A percentile compares a stretch with the other conserved stretches of the same genome.
phyloP scores from a whole-genome alignment of 2,888 invertebrate genomes.

The Anoplius nigerrimus region DNA sequence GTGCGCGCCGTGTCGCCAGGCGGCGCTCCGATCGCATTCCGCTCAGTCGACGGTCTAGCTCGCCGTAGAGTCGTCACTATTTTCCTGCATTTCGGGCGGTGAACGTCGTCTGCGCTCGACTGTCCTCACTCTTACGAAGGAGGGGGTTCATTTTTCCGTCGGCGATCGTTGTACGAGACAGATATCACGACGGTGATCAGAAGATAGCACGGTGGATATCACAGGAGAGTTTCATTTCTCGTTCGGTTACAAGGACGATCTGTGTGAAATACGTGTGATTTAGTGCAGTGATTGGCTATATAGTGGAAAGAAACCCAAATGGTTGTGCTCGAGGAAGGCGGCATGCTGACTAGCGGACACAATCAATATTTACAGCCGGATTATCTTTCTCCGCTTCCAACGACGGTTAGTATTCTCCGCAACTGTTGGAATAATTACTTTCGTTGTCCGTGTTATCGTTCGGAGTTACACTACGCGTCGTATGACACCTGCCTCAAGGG shows the following conservation, averaged over 20 bases:
- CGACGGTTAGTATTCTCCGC: constrained; percentile 88
- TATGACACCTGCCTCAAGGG: too few relatives aligned
- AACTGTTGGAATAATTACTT: not conserved
- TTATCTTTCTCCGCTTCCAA: constrained; percentile 94
- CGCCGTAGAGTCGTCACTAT: constrained; percentile 61
- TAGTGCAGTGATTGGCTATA: constrained; percentile 50
- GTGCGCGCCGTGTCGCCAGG: constrained; percentile 41
- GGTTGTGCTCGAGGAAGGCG: constrained; percentile 94
- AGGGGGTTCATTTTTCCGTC: not conserved
- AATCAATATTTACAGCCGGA: constrained; percentile 98
- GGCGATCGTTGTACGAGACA: not conserved
- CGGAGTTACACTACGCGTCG: not conserved
- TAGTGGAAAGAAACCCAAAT: constrained; percentile 76
- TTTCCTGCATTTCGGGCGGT: constrained; percentile 65
- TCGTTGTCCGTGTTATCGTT: not conserved
- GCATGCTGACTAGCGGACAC: constrained; percentile 91
- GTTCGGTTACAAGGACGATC: not conserved
- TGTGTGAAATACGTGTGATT: constrained; percentile 26
- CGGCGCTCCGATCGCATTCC: constrained; percentile 54
- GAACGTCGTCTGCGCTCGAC: constrained; percentile 50
- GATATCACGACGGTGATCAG: not conserved
- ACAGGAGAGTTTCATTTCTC: not conserved
- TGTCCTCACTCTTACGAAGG: constrained; percentile 20
- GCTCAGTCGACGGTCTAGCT: constrained; percentile 47
- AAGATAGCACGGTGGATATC: not conserved